Evolutionary conservation across 2,888 invertebrate genomes (phyloP), one percentile per base, ranked within the genome.

Genomic region (Drosophila subsilvestris): DNA sequence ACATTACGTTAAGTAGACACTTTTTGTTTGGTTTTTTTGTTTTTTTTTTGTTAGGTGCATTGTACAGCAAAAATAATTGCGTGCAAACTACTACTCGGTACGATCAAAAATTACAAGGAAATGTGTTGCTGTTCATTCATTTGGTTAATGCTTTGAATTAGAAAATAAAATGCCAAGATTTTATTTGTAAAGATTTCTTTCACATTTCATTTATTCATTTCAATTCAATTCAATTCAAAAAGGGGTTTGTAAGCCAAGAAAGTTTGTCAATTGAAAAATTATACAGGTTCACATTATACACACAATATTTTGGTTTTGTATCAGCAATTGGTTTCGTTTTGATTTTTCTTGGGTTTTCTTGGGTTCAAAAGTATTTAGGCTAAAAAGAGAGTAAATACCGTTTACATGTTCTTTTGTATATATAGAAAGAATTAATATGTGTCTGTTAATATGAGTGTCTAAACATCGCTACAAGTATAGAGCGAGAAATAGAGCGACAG

Each of bases 391-490:
- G 71, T 84, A 83, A 84, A 81, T 83, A 86, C 76, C 76, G 74
- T 83, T 80, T 78, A 69, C 72, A 84, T 70, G 66, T 80, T 58
- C 62, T 51, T 51, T 74, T 78, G 65, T 86, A 73, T 79, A 75
- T 67, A 67, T 77, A 67, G 82, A 82, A 73, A 78, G 68, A 74
- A 74, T 74, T 75, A 54, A 71, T 58, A 59, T 60, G 45, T 60
- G 54, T 72, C 59, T 69, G 62, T 60, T 60, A 57, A 56, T 66
- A 74, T 72, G 76, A 58, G 60, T 76, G 66, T 76, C 75, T 81
- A 74, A 74, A 69, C 53, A 79, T 76, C 85, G 86, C 85, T 76
- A 72, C 87, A 77, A 84, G 67, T 83, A 83, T 84, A 86, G 85
- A 83, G 82, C 79, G 85, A 79, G 61, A 66, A 76, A 74, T 67